Conservation (phyloP, 1,140 invertebrate genomes). For the Stegodyphus mimosarum region DNA sequence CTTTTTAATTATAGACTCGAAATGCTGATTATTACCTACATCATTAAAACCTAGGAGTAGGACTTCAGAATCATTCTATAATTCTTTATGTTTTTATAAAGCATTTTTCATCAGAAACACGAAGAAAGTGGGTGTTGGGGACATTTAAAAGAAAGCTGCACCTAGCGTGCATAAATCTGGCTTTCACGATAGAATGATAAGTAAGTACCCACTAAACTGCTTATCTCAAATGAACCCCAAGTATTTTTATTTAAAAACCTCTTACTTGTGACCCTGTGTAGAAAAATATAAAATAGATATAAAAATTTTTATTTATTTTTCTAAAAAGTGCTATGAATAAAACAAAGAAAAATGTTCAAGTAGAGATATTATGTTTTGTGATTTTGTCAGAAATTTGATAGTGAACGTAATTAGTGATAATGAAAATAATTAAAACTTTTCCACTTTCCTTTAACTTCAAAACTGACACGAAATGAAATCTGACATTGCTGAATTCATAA, state of each 20-base stretch:
- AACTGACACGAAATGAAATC: background rate
- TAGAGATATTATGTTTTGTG: background rate
- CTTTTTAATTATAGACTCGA: no score
- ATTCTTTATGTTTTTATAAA: no score
- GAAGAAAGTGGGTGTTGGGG: background rate
- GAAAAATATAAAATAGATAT: background rate
- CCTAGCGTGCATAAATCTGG: background rate
- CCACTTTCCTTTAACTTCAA: background rate
- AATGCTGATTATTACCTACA: no score
- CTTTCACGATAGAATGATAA: background rate
- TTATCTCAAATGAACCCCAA: background rate
- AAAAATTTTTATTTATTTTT: background rate
- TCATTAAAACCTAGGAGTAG: no score
- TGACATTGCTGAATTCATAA: no score
- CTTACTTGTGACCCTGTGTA: background rate
- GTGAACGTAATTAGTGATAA: background rate
- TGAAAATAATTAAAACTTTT: no score
- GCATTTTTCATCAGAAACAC: no score
- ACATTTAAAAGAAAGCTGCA: background rate
- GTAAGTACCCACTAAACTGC: background rate
- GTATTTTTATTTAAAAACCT: background rate
- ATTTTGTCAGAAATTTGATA: background rate
- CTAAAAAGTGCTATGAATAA: background rate
- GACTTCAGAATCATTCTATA: no score
- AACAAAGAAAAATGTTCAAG: background rate